Evolutionary conservation across 2,113 vertebrate genomes (phyloP).

Genomic region (Circaetus cinerascens): DNA sequence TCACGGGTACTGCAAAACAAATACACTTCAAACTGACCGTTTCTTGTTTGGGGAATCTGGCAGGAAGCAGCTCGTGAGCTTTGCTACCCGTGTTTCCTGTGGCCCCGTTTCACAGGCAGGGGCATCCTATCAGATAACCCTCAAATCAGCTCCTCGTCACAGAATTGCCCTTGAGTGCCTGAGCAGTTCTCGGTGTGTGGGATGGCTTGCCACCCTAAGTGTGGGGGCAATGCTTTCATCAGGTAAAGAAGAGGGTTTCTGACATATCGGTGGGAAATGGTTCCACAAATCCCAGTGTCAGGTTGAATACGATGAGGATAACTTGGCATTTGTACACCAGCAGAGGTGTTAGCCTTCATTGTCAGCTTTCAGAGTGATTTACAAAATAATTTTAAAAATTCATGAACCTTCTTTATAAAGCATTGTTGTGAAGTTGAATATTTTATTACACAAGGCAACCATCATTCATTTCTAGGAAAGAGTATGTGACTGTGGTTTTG

Average conservation of each 20-base stretch:
- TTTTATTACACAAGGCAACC: conserved; percentile 60
- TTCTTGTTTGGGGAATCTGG: not conserved
- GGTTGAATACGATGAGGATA: not conserved
- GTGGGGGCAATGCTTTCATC: not conserved
- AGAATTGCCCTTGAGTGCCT: not conserved
- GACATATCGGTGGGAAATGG: not conserved
- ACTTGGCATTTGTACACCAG: conserved; percentile 37
- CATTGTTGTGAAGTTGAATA: conserved; percentile 66
- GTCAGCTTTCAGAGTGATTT: conserved; percentile 73
- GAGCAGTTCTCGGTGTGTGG: not conserved
- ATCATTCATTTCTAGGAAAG: conserved; percentile 33
- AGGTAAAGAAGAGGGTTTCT: not conserved
- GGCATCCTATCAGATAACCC: not conserved
- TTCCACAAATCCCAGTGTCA: not conserved
- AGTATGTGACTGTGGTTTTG: not conserved
- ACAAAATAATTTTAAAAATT: conserved; percentile 75
- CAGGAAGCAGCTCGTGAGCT: not conserved
- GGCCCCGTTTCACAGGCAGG: not conserved
- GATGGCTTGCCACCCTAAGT: not conserved
- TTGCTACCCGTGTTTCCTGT: not conserved
- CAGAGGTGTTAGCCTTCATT: conserved; percentile 63
- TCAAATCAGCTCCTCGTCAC: not conserved
- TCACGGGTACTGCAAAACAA: not conserved
- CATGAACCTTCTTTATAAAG: conserved; percentile 65
- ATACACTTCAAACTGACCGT: not conserved